Conservation (phyloP, 30 jellyfish, hydroid and myxozoan genomes). For the Cassiopea andromeda region DNA sequence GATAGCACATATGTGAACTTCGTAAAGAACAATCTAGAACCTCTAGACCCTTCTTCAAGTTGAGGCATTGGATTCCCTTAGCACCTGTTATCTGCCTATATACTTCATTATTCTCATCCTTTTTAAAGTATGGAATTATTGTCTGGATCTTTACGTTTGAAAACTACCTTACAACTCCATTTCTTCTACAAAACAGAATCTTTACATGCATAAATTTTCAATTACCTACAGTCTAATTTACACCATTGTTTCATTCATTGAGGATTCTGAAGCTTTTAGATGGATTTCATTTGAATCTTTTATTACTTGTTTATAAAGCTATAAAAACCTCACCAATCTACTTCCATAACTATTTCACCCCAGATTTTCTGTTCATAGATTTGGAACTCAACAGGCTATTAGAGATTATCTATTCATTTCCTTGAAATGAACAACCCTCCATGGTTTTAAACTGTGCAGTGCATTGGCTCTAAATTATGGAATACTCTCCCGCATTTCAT, state of each 20-base stretch:
- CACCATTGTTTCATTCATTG: background rate
- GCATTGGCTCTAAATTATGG: too few species aligned
- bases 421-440: background rate
- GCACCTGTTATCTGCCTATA: background rate
- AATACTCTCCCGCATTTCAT: too few species aligned
- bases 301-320: background rate
- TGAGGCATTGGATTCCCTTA: background rate
- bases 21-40: background rate
- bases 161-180: background rate
- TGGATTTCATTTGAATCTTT: background rate
- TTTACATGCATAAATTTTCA: background rate
- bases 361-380: background rate
- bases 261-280: background rate
- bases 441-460: background rate
- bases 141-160: background rate
- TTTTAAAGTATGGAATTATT: background rate
- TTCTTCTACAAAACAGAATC: background rate
- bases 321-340: background rate
- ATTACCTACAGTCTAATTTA: background rate
- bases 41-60: background rate
- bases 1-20: background rate
- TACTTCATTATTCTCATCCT: background rate
- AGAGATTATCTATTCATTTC: background rate
- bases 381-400: background rate
- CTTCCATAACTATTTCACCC: background rate